These are phyloP conservation scores for Oithona nana DNA, from an alignment of 2,888 invertebrate genomes.

Conservation along the genomic window DNA sequence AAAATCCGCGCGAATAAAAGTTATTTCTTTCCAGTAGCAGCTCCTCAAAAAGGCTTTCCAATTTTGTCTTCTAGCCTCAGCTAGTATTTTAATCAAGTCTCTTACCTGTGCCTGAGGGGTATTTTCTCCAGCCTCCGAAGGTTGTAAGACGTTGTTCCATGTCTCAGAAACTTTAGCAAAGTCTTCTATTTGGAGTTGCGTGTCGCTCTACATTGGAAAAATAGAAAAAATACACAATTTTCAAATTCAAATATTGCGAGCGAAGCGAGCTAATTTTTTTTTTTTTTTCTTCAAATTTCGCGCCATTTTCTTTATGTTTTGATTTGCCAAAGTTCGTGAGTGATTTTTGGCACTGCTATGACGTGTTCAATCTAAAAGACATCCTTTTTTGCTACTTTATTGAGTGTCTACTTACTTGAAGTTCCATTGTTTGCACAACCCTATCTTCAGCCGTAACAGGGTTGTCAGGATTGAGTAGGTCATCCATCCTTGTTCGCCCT, in stretches of 20 bases:
- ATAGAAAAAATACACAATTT: not conserved
- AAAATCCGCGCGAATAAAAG: too few species aligned
- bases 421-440: conserved; percentile 15
- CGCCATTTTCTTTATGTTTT: too few species aligned
- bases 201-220: not conserved
- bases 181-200: not conserved
- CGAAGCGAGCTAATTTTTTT: too few species aligned
- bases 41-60: too few species aligned
- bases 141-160: conserved; percentile 3
- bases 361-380: too few species aligned
- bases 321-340: too few species aligned
- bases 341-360: too few species aligned
- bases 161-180: not conserved
- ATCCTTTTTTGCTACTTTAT: too few species aligned
- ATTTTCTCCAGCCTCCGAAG: conserved; percentile 11
- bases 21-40: too few species aligned
- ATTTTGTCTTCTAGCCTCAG: not conserved
- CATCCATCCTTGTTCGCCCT: conserved; percentile 11
- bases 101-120: conserved; percentile 12
- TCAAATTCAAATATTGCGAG: too few species aligned
- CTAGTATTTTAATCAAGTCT: not conserved
- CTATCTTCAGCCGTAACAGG: conserved; percentile 5
- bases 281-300: too few species aligned
- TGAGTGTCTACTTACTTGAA: conserved; percentile 2
- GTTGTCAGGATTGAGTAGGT: conserved; percentile 4